Percentiles rank a stretch among this genome's conserved stretches.
Conservation (phyloP, 2,888 invertebrate species). For the Sinhomidia bicolor region DNA sequence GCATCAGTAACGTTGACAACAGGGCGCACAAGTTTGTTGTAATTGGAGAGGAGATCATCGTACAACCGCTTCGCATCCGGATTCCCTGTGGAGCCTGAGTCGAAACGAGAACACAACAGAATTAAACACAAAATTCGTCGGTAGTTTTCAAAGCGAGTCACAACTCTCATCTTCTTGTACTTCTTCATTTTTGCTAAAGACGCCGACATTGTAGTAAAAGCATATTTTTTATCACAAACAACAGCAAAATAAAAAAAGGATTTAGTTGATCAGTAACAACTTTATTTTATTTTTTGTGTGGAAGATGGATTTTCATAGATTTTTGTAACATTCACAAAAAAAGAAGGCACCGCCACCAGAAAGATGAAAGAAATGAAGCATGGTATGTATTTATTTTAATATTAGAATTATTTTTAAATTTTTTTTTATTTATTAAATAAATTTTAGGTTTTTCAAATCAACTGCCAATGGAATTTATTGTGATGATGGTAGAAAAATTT, state of each 20-base stretch:
- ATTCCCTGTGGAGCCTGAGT: constrained; percentile 91
- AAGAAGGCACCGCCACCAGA: background rate
- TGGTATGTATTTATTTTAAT: too few relatives aligned
- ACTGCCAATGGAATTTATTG: background rate
- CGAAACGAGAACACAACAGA: constrained; percentile 78
- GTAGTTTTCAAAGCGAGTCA: constrained; percentile 49
- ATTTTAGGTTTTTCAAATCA: background rate
- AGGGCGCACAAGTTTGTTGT: constrained; percentile 93
- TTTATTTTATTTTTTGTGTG: too few relatives aligned
- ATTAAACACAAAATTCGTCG: constrained; percentile 76
- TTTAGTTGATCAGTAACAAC: too few relatives aligned
- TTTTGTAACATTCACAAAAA: background rate
- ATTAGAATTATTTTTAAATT: too few relatives aligned
- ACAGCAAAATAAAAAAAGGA: too few relatives aligned
- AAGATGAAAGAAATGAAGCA: background rate
- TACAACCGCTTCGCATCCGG: constrained; percentile 94
- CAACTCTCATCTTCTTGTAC: constrained; percentile 47
- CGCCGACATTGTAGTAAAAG: too few relatives aligned
- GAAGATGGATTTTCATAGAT: background rate
- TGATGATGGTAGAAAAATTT: background rate
- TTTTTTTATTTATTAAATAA: too few relatives aligned
- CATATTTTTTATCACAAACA: too few relatives aligned
- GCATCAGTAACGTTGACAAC: constrained; percentile 93
- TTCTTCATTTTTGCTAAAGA: too few relatives aligned
- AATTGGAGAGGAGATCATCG: constrained; percentile 92